phyloP scores from a whole-genome alignment of 2,797 vertebrate species.

The Pelodytes ibericus region DNA sequence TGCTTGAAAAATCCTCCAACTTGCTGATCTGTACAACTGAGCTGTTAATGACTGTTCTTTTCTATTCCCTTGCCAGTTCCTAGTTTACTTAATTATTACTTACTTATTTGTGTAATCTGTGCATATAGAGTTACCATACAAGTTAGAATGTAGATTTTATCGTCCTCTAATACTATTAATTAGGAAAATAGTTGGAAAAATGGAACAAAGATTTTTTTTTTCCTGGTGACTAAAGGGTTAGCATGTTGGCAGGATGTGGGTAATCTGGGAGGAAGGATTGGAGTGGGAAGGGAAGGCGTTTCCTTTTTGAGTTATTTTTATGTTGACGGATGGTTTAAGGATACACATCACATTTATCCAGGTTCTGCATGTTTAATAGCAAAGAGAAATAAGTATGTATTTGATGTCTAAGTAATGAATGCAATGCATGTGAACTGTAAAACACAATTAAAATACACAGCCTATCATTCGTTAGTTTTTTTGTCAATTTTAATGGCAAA shows the following conservation, averaged over 20 bases:
- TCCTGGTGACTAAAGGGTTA: slow-evolving; percentile 33
- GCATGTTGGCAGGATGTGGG: slow-evolving; percentile 48
- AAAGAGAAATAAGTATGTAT: neutral
- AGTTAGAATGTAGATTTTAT: too few species aligned
- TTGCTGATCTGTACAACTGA: too few species aligned
- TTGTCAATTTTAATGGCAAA: too few species aligned
- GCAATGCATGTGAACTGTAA: too few species aligned
- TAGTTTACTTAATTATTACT: too few species aligned
- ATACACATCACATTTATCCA: neutral
- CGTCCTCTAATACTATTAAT: neutral
- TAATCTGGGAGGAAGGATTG: slow-evolving; percentile 53
- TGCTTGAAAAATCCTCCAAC: too few species aligned
- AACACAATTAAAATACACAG: too few species aligned
- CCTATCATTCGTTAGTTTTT: too few species aligned
- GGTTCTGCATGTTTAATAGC: slow-evolving; percentile 3
- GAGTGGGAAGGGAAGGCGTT: slow-evolving; percentile 50
- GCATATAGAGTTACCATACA: too few species aligned
- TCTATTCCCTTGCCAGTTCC: too few species aligned
- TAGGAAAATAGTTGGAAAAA: neutral
- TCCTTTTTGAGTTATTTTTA: slow-evolving; percentile 43
- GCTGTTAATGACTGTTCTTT: too few species aligned
- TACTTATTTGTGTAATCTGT: too few species aligned
- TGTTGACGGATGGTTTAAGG: slow-evolving; percentile 29
- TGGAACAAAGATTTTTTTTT: neutral
- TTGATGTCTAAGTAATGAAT: neutral